These are phyloP conservation scores for Gymnosoma rotundatum DNA, from an alignment of 2,888 invertebrate species.

Conservation along the genomic window DNA sequence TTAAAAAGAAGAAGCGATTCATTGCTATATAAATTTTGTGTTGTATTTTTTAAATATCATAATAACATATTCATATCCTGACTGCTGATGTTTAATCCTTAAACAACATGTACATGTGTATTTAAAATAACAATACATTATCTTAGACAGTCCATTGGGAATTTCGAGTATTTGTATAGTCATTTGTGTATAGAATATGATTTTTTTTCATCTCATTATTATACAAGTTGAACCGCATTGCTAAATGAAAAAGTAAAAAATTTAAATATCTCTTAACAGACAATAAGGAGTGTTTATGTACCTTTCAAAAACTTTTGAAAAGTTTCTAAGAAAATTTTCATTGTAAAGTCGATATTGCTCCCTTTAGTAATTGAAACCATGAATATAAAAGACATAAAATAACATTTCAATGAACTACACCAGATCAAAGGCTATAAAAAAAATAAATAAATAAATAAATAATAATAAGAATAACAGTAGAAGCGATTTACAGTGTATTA, in stretches of 20 bases:
- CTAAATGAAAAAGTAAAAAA: not conserved
- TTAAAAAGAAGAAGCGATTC: not conserved
- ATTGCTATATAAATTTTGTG: not conserved
- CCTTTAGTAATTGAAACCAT: not conserved
- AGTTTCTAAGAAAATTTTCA: no score
- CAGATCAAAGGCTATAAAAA: no score
- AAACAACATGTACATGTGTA: no score
- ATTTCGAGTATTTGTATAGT: not conserved
- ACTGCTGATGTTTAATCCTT: not conserved
- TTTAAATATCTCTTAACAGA: slow-evolving; percentile 5
- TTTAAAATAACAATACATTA: no score
- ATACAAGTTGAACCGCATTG: not conserved
- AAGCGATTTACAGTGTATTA: no score
- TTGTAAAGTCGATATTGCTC: not conserved
- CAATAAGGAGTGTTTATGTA: slow-evolving; percentile 9
- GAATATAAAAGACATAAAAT: not conserved
- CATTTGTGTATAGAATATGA: not conserved
- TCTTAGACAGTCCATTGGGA: not conserved
- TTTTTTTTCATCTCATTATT: no score
- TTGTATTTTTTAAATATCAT: not conserved
- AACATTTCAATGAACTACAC: not conserved
- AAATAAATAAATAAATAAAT: no score
- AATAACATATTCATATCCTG: not conserved
- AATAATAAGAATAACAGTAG: no score
- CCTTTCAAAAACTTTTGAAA: not conserved